Percentiles rank a stretch among this genome's conserved stretches.
These are phyloP conservation scores for Hydropsyche betteni DNA, from an alignment of 2,888 invertebrate genomes.

Conservation along the genomic window DNA sequence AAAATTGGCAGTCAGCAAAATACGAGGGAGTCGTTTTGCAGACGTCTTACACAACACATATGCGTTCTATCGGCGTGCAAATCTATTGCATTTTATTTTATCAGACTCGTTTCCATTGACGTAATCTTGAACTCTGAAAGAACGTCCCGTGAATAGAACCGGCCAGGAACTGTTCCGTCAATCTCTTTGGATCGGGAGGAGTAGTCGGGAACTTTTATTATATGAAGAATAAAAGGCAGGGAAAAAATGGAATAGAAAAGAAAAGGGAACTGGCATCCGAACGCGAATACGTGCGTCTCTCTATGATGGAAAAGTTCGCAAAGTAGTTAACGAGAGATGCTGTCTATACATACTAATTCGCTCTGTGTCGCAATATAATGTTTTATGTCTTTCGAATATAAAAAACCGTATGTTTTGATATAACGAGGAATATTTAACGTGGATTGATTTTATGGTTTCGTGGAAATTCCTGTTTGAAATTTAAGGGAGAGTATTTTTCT, in stretches of 20 bases:
- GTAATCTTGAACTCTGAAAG: not conserved
- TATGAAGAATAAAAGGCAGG: constrained; percentile 20
- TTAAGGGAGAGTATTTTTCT: no score
- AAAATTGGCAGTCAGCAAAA: no score
- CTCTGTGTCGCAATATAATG: not conserved
- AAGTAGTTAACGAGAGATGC: constrained; percentile 21
- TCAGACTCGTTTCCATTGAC: not conserved
- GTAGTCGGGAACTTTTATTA: constrained; percentile 36
- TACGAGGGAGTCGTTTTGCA: no score
- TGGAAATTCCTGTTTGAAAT: no score
- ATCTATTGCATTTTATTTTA: constrained; percentile 26
- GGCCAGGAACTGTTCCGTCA: constrained; percentile 35
- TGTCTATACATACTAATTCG: constrained; percentile 12
- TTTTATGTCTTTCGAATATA: no score
- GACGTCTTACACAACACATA: no score
- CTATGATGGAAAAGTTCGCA: constrained; percentile 18
- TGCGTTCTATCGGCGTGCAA: no score
- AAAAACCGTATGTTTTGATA: no score
- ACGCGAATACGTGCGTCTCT: not conserved
- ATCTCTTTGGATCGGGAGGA: constrained; percentile 7
- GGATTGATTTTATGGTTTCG: no score
- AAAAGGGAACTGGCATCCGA: no score
- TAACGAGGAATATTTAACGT: no score
- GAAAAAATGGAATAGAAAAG: constrained; percentile 1
- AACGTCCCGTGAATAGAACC: constrained; percentile 8